These are phyloP conservation scores for Saxidomus purpurata DNA, from an alignment of 1,140 invertebrate genomes.

Conservation along the genomic window DNA sequence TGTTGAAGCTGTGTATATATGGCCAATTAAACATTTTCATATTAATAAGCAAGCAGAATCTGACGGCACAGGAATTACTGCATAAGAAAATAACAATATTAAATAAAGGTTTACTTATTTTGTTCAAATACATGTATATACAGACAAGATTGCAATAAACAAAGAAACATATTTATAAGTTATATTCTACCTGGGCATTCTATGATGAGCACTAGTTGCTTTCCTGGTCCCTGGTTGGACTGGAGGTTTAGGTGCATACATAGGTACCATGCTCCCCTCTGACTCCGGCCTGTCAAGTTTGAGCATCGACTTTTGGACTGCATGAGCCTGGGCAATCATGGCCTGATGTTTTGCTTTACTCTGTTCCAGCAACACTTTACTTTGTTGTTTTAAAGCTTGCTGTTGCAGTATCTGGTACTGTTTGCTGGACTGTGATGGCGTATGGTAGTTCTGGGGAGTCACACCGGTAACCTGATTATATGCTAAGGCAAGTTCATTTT, in stretches of 20 bases:
- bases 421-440: conserved; percentile 77
- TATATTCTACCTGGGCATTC: conserved; percentile 81
- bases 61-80: too few species aligned
- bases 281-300: conserved; percentile 37
- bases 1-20: too few species aligned
- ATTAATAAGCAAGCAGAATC: too few species aligned
- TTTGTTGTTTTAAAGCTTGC: conserved; percentile 73
- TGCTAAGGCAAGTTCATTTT: conserved; percentile 76
- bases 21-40: too few species aligned
- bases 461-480: conserved; percentile 83
- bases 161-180: too few species aligned
- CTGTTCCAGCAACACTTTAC: conserved; percentile 79
- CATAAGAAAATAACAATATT: too few species aligned
- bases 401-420: conserved; percentile 82
- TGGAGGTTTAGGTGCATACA: conserved; percentile 82
- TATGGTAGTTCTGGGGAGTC: conserved; percentile 77
- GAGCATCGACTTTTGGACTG: conserved; percentile 76
- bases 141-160: too few species aligned
- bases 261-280: conserved; percentile 63
- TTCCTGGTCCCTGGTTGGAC: conserved; percentile 73
- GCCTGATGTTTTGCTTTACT: conserved; percentile 85
- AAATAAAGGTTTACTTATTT: too few species aligned
- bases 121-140: too few species aligned
- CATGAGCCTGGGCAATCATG: conserved; percentile 85
- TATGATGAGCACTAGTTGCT: conserved; percentile 71